A percentile compares a stretch with the other conserved stretches of the same genome.
These are phyloP conservation scores for Fregetta grallaria DNA, from an alignment of 2,113 vertebrate genomes.

Conservation along the genomic window DNA sequence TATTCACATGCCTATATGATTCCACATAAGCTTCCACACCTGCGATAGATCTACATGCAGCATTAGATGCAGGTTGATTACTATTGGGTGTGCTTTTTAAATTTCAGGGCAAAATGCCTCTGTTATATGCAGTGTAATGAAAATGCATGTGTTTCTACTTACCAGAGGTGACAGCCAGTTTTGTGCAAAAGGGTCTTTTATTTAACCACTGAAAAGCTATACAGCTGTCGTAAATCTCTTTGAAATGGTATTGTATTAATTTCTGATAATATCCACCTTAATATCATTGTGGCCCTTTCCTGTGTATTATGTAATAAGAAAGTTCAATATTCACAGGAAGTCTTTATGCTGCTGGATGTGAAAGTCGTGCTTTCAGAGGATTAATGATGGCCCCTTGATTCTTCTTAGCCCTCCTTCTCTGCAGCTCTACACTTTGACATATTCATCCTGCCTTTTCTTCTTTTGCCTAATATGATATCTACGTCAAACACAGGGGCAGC, in stretches of 20 bases:
- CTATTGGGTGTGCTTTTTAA: constrained; percentile 35
- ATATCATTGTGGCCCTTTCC: constrained; percentile 40
- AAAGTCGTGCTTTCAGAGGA: constrained; percentile 54
- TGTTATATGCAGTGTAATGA: not conserved
- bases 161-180: constrained; percentile 12
- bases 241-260: constrained; percentile 67
- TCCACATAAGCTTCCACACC: constrained; percentile 50
- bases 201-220: constrained; percentile 6
- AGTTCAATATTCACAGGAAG: constrained; percentile 40
- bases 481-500: not conserved
- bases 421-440: not conserved
- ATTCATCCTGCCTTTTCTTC: not conserved
- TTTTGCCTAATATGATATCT: not conserved
- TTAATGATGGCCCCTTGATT: constrained; percentile 33
- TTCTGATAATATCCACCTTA: constrained; percentile 58
- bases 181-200: not conserved
- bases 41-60: constrained; percentile 6
- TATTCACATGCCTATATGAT: constrained; percentile 23
- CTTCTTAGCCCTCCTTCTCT: not conserved
- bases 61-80: constrained; percentile 20
- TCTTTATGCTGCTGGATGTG: constrained; percentile 20
- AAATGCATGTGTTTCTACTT: constrained; percentile 49
- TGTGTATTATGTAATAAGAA: not conserved
- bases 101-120: constrained; percentile 11
- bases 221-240: constrained; percentile 49